Percentiles rank a stretch among this genome's conserved stretches.
Conservation (phyloP, 2,113 vertebrate species). For the Hydrochoerus hydrochaeris region DNA sequence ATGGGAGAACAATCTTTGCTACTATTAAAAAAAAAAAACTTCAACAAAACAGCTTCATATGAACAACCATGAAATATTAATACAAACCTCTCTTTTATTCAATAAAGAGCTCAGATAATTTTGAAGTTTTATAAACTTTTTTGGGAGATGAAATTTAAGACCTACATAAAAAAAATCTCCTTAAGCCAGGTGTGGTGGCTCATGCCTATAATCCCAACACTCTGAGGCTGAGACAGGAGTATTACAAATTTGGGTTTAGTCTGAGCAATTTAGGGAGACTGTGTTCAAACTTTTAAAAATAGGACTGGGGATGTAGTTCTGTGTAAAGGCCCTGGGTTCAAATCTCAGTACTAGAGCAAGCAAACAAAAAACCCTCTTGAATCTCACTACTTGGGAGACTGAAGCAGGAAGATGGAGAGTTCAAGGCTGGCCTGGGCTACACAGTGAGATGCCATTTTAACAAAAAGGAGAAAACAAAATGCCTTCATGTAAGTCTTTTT, state of each 20-base stretch:
- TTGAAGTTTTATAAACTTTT: conserved; percentile 30
- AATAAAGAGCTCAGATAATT: conserved; percentile 17
- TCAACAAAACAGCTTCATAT: neutral
- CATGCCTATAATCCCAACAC: neutral
- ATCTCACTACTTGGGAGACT: neutral
- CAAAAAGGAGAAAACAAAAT: neutral
- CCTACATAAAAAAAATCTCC: neutral
- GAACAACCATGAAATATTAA: neutral
- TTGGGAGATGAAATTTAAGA: neutral
- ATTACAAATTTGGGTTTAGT: neutral
- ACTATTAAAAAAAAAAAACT: neutral
- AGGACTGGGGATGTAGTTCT: neutral
- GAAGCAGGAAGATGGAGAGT: neutral
- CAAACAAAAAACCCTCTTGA: neutral
- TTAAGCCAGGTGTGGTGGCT: neutral
- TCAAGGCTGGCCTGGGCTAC: neutral
- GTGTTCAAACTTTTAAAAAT: neutral
- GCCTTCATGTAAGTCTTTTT: neutral
- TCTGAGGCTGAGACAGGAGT: neutral
- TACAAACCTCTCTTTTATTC: neutral
- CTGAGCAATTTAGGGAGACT: neutral
- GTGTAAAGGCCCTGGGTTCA: neutral
- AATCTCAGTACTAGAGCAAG: neutral
- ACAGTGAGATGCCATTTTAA: neutral
- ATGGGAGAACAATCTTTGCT: neutral